phyloP scores from a whole-genome alignment of 2,113 vertebrate species.

The Engraulis encrasicolus region DNA sequence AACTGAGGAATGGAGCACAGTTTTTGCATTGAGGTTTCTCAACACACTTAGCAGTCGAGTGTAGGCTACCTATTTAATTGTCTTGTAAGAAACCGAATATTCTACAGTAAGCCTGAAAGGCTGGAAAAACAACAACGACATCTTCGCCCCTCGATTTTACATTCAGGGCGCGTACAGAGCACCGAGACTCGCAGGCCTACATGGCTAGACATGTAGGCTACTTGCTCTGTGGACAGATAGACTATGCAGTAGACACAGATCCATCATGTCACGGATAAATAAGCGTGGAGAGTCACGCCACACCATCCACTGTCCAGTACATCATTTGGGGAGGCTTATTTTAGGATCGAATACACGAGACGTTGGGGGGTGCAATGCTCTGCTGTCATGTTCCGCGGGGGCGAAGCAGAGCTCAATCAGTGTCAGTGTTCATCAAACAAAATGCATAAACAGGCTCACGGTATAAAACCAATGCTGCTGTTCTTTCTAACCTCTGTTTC shows the following conservation, averaged over 20 bases:
- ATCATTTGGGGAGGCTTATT: not conserved
- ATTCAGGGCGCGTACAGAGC: not conserved
- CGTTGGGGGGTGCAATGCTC: not conserved
- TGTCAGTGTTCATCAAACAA: constrained; percentile 13
- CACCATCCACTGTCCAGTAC: not conserved
- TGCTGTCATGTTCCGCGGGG: constrained; percentile 1
- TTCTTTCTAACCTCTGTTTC: constrained; percentile 23
- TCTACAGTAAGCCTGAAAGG: not conserved
- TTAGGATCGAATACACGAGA: not conserved
- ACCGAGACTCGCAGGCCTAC: not conserved
- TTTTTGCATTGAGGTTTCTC: not conserved
- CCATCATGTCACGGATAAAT: not conserved
- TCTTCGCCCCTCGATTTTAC: not conserved
- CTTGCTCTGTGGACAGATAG: not conserved
- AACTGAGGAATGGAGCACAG: not conserved
- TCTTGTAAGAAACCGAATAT: not conserved
- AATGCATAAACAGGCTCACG: constrained; percentile 4
- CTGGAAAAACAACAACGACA: not conserved
- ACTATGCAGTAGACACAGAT: not conserved
- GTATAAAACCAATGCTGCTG: constrained; percentile 5
- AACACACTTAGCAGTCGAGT: not conserved
- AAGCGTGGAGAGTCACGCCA: not conserved
- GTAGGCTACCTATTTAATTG: too few species aligned
- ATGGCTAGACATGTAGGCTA: not conserved
- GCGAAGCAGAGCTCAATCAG: constrained; percentile 2